Evolutionary conservation across 2,797 vertebrate genomes (phyloP).

Genomic region (Gallirallus australis): DNA sequence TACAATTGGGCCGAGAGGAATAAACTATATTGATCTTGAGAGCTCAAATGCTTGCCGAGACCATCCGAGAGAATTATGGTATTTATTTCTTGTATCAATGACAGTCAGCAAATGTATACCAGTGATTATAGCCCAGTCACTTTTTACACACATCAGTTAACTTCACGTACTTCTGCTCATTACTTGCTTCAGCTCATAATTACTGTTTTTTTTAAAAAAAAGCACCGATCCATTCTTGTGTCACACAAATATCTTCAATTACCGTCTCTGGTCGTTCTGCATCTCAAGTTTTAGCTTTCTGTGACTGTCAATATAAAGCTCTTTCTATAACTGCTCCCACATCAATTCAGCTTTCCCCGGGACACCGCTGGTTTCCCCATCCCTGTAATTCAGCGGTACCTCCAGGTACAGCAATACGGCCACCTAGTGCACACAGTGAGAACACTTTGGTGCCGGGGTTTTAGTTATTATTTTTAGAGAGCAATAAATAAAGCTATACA

Average conservation of each 20-base stretch:
- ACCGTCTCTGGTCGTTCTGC: background rate
- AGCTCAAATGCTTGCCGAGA: background rate
- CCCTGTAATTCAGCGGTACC: background rate
- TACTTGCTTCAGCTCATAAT: background rate
- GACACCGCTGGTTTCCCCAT: background rate
- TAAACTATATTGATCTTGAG: background rate
- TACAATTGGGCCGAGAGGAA: conserved; percentile 20
- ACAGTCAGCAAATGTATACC: background rate
- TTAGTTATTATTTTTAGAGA: background rate
- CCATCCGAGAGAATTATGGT: background rate
- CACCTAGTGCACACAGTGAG: background rate
- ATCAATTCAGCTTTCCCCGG: background rate
- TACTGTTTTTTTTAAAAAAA: background rate
- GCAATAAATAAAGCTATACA: background rate
- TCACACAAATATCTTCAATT: background rate
- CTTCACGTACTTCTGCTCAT: background rate
- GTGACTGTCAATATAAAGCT: background rate
- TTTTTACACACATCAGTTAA: background rate
- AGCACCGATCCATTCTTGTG: background rate
- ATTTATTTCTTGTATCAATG: conserved; percentile 31
- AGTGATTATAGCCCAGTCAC: background rate
- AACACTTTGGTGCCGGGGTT: background rate
- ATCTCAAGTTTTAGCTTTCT: background rate
- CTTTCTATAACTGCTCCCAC: background rate
- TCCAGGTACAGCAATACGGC: background rate